Conservation (phyloP, 2,113 vertebrate genomes). For the Bolborhynchus lineola region DNA sequence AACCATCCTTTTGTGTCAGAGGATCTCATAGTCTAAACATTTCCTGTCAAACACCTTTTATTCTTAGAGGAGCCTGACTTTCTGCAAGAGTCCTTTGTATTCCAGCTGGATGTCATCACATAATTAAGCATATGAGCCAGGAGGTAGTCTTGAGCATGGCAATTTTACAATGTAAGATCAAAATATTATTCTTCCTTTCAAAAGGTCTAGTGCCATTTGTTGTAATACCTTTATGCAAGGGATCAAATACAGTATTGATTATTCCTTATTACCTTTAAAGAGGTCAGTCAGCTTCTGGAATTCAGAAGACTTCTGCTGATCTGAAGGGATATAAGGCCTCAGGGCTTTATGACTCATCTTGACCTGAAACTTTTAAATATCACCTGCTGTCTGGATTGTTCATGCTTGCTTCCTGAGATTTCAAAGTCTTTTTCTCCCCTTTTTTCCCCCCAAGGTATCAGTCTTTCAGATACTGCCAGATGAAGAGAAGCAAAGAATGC, state of each 20-base stretch:
- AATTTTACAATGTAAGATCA: constrained; percentile 45
- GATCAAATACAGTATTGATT: constrained; percentile 63
- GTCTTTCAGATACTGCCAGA: constrained; percentile 26
- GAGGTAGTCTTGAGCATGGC: not conserved
- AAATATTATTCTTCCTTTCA: constrained; percentile 33
- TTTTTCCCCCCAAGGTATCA: not conserved
- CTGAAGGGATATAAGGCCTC: constrained; percentile 9
- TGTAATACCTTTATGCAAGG: constrained; percentile 12
- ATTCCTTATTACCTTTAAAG: constrained; percentile 56
- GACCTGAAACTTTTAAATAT: constrained; percentile 64
- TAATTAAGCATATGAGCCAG: constrained; percentile 30
- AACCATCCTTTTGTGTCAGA: not conserved
- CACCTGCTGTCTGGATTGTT: constrained; percentile 57
- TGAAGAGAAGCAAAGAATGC: constrained; percentile 47
- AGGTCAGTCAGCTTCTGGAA: constrained; percentile 49
- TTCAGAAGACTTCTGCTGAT: constrained; percentile 38
- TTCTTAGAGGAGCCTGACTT: constrained; percentile 1
- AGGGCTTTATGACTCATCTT: constrained; percentile 38
- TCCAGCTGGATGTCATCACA: constrained; percentile 21
- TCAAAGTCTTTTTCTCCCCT: constrained; percentile 2
- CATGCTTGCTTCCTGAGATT: constrained; percentile 23
- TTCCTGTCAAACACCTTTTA: constrained; percentile 1
- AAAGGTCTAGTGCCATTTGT: constrained; percentile 24
- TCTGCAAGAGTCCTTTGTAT: constrained; percentile 17
- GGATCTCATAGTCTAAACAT: not conserved